Base-by-base conservation (phyloP, 2,113 vertebrate genomes). In the Serilophus lunatus region DNA sequence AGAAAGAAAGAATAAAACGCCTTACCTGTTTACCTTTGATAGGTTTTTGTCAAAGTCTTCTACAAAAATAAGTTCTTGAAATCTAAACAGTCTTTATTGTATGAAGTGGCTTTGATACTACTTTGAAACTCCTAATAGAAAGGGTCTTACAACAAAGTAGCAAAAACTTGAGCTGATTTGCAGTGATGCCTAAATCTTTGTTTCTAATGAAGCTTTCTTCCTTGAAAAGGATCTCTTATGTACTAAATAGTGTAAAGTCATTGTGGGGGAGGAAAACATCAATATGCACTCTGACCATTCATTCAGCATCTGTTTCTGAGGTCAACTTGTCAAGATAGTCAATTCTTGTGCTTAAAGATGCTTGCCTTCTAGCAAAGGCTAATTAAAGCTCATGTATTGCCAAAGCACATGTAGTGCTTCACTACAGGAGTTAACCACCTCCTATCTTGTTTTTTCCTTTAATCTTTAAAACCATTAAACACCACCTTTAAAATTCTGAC, bases 331-430 rank as follows among this genome's bases (percentile, higher is more conserved):
- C 40, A 53, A 69, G 36, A 8, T 6, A 28, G 25, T 31, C 1
- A 42, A 11, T 64, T 66, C 7, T 53, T 59, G 18, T 66, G n/a
- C 60, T 77, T 47, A 53, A 81, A 65, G 54, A 1, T 9, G 42
- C 25, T 53, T 82, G 22, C 13, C 49, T 60, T 51, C 78, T 28
- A 51, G n/a, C 31, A 12, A 40, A 22, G 64, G 13, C 18, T 78
- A 28, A 12, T 50, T 42, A 6, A 72, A 76, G 33, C 29, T 79
- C 9, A 11, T 71, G 9, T 68, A n/a, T 86, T 82, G 22, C n/a
- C 17, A n/a, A 33, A 53, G 47, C 70, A 44, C 4, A 3, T 6
- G 11, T 61, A 40, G 9, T 0, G 0, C 24, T 79, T 85, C 22
- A 7, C 38, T 61, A 8, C 18, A 47, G 49, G 13, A 75, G 9